Conservation (phyloP, 1,140 invertebrate genomes). For the Ooceraea biroi region DNA sequence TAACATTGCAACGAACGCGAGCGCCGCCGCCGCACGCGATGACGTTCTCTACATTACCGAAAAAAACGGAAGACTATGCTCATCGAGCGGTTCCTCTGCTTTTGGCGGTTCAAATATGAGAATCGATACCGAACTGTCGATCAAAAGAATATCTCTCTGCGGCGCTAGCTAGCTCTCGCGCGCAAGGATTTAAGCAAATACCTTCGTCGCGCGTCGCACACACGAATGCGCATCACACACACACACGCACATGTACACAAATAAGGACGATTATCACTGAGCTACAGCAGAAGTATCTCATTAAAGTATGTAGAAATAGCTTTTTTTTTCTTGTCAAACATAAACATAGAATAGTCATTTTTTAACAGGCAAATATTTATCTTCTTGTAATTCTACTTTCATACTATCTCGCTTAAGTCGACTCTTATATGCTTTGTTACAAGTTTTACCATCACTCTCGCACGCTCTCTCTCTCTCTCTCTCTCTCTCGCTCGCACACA, state of each 20-base stretch:
- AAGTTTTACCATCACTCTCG: slow-evolving; percentile 40
- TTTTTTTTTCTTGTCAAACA: slow-evolving; percentile 77
- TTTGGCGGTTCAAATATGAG: slow-evolving; percentile 5
- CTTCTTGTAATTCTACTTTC: slow-evolving; percentile 75
- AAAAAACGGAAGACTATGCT: slow-evolving; percentile 66
- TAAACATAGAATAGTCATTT: slow-evolving; percentile 83
- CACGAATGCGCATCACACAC: not conserved
- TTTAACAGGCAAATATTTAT: slow-evolving; percentile 83
- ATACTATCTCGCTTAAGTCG: slow-evolving; percentile 64
- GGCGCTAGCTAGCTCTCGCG: slow-evolving; percentile 22
- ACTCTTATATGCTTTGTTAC: slow-evolving; percentile 53
- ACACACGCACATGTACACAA: slow-evolving; percentile 36
- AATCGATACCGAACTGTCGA: not conserved
- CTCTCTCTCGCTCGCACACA: slow-evolving; percentile 28
- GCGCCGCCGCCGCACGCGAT: not conserved
- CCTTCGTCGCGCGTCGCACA: slow-evolving; percentile 2
- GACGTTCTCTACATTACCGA: not conserved
- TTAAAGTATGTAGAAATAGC: slow-evolving; percentile 80
- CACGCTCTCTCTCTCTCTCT: slow-evolving; percentile 29
- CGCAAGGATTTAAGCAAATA: slow-evolving; percentile 39
- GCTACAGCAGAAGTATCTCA: slow-evolving; percentile 75
- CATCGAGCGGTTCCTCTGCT: slow-evolving; percentile 1
- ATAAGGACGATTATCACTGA: slow-evolving; percentile 67
- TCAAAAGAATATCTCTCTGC: slow-evolving; percentile 21
- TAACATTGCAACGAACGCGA: slow-evolving; percentile 22